phyloP scores from a whole-genome alignment of 2,797 vertebrate species.

The Gymnothorax javanicus region DNA sequence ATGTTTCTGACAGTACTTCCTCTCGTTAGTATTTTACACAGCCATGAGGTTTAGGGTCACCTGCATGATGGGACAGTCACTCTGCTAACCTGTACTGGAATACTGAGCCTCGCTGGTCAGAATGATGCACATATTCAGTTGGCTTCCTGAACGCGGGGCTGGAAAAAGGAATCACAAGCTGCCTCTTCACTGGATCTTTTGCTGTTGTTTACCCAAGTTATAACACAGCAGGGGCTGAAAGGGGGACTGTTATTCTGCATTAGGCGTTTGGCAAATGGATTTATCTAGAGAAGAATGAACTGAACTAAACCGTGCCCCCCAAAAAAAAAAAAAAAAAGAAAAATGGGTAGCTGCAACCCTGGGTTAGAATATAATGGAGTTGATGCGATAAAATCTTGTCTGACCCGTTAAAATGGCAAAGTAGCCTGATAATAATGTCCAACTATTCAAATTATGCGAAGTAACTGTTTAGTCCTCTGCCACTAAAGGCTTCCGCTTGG shows the following conservation, averaged over 20 bases:
- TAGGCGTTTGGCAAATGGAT: background rate
- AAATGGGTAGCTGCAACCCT: too few species aligned
- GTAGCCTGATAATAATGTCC: background rate
- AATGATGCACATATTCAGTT: background rate
- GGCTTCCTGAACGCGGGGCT: background rate
- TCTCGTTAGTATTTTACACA: background rate
- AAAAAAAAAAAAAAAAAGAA: too few species aligned
- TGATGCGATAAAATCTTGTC: background rate
- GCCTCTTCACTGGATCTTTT: background rate
- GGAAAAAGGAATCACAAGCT: background rate
- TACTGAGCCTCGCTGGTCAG: background rate
- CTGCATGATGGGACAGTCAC: background rate
- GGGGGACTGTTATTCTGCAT: background rate
- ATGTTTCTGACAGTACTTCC: background rate
- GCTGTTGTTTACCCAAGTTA: background rate
- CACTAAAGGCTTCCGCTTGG: background rate
- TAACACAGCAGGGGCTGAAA: background rate
- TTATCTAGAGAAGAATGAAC: background rate
- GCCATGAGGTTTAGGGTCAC: background rate
- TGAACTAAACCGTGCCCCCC: too few species aligned
- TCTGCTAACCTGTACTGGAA: background rate
- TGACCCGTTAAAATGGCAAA: background rate
- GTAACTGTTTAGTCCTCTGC: background rate
- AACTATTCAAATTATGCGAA: background rate
- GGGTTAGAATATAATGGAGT: too few species aligned